These are phyloP conservation scores for Cyprinodon tularosa DNA, from an alignment of 2,113 vertebrate genomes.

Conservation along the genomic window DNA sequence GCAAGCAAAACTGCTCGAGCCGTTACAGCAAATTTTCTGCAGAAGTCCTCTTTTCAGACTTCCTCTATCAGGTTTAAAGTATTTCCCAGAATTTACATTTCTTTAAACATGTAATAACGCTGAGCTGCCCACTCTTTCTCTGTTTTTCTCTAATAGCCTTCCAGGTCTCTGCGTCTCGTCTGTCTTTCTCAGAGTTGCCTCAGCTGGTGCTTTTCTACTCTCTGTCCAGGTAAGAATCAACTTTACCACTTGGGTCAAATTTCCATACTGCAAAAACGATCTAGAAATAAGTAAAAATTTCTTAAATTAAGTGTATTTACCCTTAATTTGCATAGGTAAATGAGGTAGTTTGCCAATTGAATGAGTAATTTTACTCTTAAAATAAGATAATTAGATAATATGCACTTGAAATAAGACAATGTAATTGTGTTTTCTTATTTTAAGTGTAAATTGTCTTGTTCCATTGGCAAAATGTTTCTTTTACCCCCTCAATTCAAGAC, in stretches of 20 bases:
- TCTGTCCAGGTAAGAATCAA: constrained; percentile 82
- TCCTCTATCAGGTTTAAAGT: neutral
- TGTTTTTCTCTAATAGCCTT: constrained; percentile 68
- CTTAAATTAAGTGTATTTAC: no score
- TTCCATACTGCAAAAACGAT: no score
- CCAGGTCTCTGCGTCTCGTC: constrained; percentile 78
- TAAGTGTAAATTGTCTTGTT: no score
- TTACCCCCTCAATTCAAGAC: no score
- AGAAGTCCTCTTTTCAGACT: constrained; percentile 7
- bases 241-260: neutral
- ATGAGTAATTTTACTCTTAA: no score
- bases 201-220: constrained; percentile 85
- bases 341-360: no score
- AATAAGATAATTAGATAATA: no score
- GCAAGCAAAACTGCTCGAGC: neutral
- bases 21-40: neutral
- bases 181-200: constrained; percentile 82
- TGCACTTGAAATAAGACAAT: no score
- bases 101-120: neutral
- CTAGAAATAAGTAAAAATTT: no score
- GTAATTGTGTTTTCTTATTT: no score
- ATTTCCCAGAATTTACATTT: constrained; percentile 34
- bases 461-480: no score
- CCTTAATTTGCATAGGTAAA: no score
- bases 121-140: constrained; percentile 11